These are phyloP conservation scores for Megamerina dolium DNA, from an alignment of 2,888 invertebrate species.

Conservation along the genomic window DNA sequence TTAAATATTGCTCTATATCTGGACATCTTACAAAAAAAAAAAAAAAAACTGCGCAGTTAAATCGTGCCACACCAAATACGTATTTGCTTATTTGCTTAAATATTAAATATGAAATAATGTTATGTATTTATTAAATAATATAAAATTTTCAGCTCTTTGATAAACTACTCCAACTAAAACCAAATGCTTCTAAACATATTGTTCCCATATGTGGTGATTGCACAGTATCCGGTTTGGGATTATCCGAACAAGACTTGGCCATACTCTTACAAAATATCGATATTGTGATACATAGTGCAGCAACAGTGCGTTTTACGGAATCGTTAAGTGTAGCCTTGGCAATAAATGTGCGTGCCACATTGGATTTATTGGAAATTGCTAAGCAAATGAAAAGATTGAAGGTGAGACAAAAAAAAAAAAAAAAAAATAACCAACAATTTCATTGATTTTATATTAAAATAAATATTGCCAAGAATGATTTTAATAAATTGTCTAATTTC, in stretches of 20 bases:
- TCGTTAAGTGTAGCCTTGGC: constrained; percentile 60
- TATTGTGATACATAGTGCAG: constrained; percentile 80
- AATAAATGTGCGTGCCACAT: constrained; percentile 64
- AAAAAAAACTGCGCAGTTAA: no score
- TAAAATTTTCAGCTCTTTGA: constrained; percentile 19
- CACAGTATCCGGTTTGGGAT: constrained; percentile 40
- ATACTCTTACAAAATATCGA: constrained; percentile 45
- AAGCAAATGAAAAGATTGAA: constrained; percentile 57
- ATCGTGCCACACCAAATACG: no score
- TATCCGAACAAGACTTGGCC: constrained; percentile 39
- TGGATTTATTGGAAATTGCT: constrained; percentile 59
- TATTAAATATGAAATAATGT: no score
- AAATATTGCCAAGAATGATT: no score
- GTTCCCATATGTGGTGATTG: constrained; percentile 48
- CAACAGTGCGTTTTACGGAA: constrained; percentile 76
- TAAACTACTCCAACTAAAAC: constrained; percentile 13
- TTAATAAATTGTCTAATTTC: no score
- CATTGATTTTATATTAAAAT: neutral
- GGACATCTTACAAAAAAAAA: no score
- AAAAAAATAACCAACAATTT: constrained; percentile 51
- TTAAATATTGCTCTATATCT: no score
- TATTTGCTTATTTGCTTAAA: no score
- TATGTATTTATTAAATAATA: no score
- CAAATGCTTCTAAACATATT: constrained; percentile 29
- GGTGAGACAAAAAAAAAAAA: constrained; percentile 50